Evolutionary conservation across 1,140 invertebrate genomes (phyloP), one percentile per base, ranked within the genome.

Genomic region (Arion vulgaris): DNA sequence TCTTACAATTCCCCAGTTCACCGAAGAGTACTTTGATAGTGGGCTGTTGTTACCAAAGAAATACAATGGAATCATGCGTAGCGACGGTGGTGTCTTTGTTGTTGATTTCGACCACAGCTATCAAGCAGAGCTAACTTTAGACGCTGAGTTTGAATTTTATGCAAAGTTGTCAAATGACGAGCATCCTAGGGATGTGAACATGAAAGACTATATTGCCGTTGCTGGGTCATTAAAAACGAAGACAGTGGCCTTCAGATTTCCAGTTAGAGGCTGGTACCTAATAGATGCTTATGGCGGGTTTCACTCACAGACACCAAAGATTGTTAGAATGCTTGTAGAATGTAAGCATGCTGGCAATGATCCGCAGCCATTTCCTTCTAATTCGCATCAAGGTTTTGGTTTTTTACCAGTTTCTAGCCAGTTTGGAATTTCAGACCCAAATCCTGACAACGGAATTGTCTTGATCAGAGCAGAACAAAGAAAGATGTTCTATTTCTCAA

Each of bases 371-470:
- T 83, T 88, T 28, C 89, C 89, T 13, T 32, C 86, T 5, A 81
- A 86, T 45, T 86, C 89, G 0, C 19, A 36, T 0, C 86, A 87
- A 45, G 89, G 88, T 5, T 90, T 87, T 83, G 89, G 89, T 39
- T 75, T 81, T 23, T 80, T 81, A 23, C 39, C 32, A 53, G 71
- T 28, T 0, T 80, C 86, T 19, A 53, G 79, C 19, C 62, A 38
- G 7, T 28, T 62, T 5, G 87, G 86, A 19, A 75, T 88, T 26
- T 77, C 85, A 7, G 45, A 80, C n/a, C 74, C 85, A 2, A 77
- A 72, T 0, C 84, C 82, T 34, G 83, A 85, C 36, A 62, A 83
- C 19, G 83, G 85, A 2, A 49, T 86, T 26, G 78, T 88, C n/a
- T 72, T 78, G 38, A 62, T 88, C 17, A 72, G 83, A n/a, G 68